Percentiles rank a stretch among this genome's conserved stretches.
These are phyloP conservation scores for Osmoderma eremita DNA, from an alignment of 2,888 invertebrate species.

Conservation along the genomic window DNA sequence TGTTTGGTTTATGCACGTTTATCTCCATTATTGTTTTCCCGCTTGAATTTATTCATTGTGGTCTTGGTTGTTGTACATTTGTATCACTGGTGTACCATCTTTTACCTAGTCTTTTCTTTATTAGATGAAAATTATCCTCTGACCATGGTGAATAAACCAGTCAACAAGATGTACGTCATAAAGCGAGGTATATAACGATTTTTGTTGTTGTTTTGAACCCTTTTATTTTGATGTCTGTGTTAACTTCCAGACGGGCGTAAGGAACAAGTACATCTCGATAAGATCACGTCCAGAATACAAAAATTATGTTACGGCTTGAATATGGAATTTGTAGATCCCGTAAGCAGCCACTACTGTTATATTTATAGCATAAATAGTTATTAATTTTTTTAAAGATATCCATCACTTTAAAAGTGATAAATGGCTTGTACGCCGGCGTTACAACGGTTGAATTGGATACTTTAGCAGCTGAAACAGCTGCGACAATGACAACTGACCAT, in stretches of 20 bases:
- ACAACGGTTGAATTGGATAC: constrained; percentile 97
- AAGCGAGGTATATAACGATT: constrained; percentile 64
- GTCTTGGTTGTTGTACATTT: not conserved
- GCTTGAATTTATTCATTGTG: constrained; percentile 13
- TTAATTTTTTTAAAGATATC: constrained; percentile 68
- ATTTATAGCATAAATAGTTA: not conserved
- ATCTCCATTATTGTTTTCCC: not conserved
- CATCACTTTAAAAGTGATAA: constrained; percentile 92
- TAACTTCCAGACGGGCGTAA: constrained; percentile 80
- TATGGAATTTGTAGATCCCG: constrained; percentile 96
- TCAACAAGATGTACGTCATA: constrained; percentile 65
- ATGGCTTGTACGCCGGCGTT: constrained; percentile 94
- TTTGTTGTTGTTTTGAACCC: constrained; percentile 42
- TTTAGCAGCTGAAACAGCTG: constrained; percentile 98
- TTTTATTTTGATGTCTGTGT: constrained; percentile 20
- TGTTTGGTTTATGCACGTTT: too few relatives aligned
- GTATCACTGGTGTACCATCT: not conserved
- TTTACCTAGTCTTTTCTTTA: constrained; percentile 10
- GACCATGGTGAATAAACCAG: constrained; percentile 64
- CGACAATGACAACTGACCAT: constrained; percentile 96
- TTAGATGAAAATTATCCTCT: not conserved
- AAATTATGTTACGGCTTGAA: constrained; percentile 96
- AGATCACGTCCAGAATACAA: constrained; percentile 95
- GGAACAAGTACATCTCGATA: constrained; percentile 95
- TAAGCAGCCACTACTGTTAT: constrained; percentile 69